Conservation (phyloP, 2,113 vertebrate species). For the Phyllostomus discolor region DNA sequence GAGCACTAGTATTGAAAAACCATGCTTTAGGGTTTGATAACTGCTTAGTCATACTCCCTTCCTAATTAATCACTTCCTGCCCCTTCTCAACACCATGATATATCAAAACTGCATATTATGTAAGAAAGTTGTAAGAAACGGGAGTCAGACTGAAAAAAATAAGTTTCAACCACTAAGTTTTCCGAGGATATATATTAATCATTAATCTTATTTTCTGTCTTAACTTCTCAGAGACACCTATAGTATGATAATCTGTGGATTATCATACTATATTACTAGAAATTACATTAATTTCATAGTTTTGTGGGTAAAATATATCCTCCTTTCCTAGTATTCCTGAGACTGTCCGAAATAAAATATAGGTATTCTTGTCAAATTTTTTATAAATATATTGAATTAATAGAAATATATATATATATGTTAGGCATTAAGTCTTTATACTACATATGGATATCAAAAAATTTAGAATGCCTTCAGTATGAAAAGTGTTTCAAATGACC, state of each 20-base stretch:
- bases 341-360: neutral
- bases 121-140: neutral
- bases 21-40: neutral
- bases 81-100: neutral
- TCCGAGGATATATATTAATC: neutral
- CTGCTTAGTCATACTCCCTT: neutral
- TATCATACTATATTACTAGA: too few relatives aligned
- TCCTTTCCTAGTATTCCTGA: neutral
- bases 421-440: neutral
- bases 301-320: neutral
- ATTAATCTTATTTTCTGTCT: neutral
- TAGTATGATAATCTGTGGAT: neutral
- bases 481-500: neutral
- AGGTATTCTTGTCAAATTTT: neutral
- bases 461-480: neutral
- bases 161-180: neutral
- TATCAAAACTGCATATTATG: neutral
- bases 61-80: neutral
- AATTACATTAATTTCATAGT: neutral
- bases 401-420: neutral
- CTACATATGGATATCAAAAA: neutral
- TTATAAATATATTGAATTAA: neutral
- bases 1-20: neutral
- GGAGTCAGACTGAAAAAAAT: neutral
- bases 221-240: neutral